Evolutionary conservation across 64 coral and sea anemone species (phyloP), one percentile per base, ranked within the genome.

Genomic region (Pocillopora verrucosa): DNA sequence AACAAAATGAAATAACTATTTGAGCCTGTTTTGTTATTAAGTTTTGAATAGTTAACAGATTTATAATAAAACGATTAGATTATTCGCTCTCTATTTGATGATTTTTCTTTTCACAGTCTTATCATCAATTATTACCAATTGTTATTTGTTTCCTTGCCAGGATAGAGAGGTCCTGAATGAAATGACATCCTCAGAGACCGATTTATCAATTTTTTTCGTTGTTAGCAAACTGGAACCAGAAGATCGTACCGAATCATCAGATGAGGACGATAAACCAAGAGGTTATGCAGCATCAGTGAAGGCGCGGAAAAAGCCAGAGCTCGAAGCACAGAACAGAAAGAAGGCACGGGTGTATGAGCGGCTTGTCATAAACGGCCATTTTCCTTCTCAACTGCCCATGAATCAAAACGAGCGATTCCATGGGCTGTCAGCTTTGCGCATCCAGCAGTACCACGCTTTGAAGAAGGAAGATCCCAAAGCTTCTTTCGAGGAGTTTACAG

Each of bases 371-470:
- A 36, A 82, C 37, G 91, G 91, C 11, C 62, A 38, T 51, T 56
- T 82, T 65, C 35, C 83, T 19, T 61, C 64, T 65, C 60, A 76
- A 5, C 36, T 24, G 22, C 14, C 16, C 9, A 93, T 75, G 59
- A 11, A 93, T 45, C 19, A 16, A 64, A 74, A 89, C 35, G 77
- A 81, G 10, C 36, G 76, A 63, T 93, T 93, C 36, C 91, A 93
- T 34, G 91, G 91, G n/a, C 69, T 93, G 22, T 93, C 91, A 10
- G 86, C 86, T 7, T 93, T 86, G 91, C 80, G 80, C 16, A 62
- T 93, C 12, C 59, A 82, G 11, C 72, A 26, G 30, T 93, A 76
- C 85, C 59, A 77, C 24, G 10, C 58, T 35, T 76, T 60, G 86
- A 89, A 68, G 16, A 83, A 89, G 60, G 76, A 64, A 15, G 83